Evolutionary conservation across 1,140 invertebrate genomes (phyloP).

Genomic region (Fopius arisanus): DNA sequence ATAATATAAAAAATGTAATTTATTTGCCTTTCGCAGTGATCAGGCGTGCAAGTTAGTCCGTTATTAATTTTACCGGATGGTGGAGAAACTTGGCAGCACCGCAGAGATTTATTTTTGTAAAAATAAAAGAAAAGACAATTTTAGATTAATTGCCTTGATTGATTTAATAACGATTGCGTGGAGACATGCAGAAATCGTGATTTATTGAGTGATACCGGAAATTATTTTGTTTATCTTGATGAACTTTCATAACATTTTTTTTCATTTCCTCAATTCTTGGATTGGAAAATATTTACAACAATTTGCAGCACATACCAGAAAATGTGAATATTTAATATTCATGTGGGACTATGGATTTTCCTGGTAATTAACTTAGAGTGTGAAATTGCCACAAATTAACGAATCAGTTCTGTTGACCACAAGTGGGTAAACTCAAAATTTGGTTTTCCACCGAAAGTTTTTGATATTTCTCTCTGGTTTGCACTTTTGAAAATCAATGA

Average conservation of each 20-base stretch:
- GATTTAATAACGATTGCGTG: not conserved
- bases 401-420: not conserved
- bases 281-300: no score
- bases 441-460: not conserved
- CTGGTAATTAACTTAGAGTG: not conserved
- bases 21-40: not conserved
- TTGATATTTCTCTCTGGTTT: not conserved
- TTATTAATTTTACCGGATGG: not conserved
- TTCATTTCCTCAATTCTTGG: no score
- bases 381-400: not conserved
- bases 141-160: not conserved
- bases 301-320: no score
- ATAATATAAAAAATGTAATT: slow-evolving; percentile 4
- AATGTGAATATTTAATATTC: not conserved
- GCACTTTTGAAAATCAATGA: not conserved
- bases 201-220: no score
- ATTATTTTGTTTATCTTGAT: no score
- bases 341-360: not conserved
- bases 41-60: not conserved
- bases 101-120: slow-evolving; percentile 2
- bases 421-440: not conserved
- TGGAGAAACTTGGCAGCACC: not conserved
- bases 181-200: no score
- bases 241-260: no score
- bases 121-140: not conserved